These are phyloP conservation scores for Corythornis cristatus DNA, from an alignment of 2,113 vertebrate species.

Conservation along the genomic window DNA sequence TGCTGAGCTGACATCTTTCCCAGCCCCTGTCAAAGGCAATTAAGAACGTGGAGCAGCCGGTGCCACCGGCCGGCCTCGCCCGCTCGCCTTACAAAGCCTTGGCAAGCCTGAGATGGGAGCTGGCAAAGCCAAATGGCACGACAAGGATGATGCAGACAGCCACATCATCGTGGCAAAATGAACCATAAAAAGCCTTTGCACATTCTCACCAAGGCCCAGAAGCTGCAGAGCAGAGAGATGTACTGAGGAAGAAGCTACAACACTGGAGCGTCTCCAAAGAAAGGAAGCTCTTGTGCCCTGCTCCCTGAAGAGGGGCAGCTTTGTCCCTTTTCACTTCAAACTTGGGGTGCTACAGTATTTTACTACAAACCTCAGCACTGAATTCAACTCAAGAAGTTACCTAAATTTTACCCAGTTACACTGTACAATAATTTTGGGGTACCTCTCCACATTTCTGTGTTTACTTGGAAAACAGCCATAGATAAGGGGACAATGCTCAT, in stretches of 20 bases:
- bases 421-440: background rate
- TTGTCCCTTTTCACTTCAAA: background rate
- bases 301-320: background rate
- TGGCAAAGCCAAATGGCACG: background rate
- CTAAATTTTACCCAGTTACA: background rate
- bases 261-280: background rate
- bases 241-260: background rate
- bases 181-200: background rate
- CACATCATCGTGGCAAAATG: background rate
- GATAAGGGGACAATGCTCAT: background rate
- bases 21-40: slow-evolving; percentile 21
- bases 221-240: background rate
- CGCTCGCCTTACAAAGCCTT: background rate
- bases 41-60: background rate
- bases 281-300: background rate
- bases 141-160: background rate
- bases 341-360: background rate
- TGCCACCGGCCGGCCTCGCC: too few relatives aligned
- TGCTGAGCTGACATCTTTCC: slow-evolving; percentile 15
- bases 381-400: background rate
- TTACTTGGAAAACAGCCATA: background rate
- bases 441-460: background rate
- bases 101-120: background rate
- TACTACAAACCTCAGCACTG: background rate
- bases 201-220: background rate